phyloP scores from a whole-genome alignment of 2,113 vertebrate genomes.

The Myanophis thanlyinensis region DNA sequence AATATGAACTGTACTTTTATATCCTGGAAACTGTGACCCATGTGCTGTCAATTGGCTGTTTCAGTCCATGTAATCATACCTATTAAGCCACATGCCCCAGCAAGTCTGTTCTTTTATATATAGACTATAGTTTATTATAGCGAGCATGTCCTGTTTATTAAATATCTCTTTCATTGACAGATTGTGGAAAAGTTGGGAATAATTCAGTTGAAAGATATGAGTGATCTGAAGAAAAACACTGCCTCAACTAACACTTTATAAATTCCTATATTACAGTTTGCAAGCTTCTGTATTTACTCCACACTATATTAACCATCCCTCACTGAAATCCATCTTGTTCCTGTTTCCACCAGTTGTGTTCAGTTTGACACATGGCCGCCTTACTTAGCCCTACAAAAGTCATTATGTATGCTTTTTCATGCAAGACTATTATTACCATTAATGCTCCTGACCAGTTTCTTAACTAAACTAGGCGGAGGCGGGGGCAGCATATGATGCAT shows the following conservation, averaged over 20 bases:
- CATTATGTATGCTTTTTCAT: background rate
- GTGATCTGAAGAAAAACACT: background rate
- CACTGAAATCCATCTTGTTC: background rate
- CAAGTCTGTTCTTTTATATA: background rate
- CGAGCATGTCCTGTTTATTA: background rate
- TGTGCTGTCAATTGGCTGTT: background rate
- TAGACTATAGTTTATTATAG: background rate
- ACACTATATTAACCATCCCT: background rate
- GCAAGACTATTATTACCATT: background rate
- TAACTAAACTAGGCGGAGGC: no score
- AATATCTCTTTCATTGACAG: background rate
- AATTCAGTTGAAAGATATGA: background rate
- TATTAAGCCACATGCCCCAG: background rate
- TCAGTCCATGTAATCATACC: background rate
- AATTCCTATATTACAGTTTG: background rate
- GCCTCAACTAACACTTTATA: background rate
- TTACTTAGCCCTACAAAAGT: background rate
- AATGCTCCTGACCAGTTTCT: background rate
- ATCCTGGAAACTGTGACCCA: no score
- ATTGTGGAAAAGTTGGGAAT: background rate
- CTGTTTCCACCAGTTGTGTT: background rate
- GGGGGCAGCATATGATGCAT: no score
- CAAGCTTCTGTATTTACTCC: background rate
- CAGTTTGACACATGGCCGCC: background rate
- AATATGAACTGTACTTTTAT: background rate